These are phyloP conservation scores for Rhagologus leucostigma DNA, from an alignment of 2,113 vertebrate genomes.

Conservation along the genomic window DNA sequence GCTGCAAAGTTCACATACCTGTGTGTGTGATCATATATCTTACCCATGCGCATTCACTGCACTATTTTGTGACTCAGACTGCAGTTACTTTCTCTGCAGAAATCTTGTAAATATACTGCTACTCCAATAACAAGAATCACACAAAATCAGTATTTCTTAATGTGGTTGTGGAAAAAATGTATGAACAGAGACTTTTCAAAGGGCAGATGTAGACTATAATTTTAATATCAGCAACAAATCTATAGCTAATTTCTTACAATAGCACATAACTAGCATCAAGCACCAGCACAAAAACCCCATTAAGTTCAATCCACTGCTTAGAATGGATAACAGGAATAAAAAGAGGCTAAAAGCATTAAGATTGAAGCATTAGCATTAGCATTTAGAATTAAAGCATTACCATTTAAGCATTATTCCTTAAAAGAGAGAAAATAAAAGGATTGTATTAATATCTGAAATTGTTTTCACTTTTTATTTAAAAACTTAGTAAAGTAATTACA, in stretches of 20 bases:
- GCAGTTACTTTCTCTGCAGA: background rate
- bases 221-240: background rate
- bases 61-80: background rate
- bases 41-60: background rate
- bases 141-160: background rate
- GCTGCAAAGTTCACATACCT: background rate
- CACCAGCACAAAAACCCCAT: background rate
- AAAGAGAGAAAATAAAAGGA: background rate
- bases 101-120: background rate
- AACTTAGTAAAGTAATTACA: background rate
- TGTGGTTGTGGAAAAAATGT: background rate
- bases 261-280: background rate
- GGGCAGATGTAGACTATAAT: background rate
- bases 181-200: background rate
- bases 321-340: background rate
- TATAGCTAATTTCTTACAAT: background rate
- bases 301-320: background rate
- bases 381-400: background rate
- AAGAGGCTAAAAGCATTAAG: background rate
- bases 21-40: background rate
- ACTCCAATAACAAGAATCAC: background rate
- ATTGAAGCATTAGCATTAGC: background rate
- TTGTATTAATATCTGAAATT: background rate
- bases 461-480: background rate
- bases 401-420: background rate